These are phyloP conservation scores for Keiferia lycopersicella DNA, from an alignment of 2,888 invertebrate genomes.

Conservation along the genomic window DNA sequence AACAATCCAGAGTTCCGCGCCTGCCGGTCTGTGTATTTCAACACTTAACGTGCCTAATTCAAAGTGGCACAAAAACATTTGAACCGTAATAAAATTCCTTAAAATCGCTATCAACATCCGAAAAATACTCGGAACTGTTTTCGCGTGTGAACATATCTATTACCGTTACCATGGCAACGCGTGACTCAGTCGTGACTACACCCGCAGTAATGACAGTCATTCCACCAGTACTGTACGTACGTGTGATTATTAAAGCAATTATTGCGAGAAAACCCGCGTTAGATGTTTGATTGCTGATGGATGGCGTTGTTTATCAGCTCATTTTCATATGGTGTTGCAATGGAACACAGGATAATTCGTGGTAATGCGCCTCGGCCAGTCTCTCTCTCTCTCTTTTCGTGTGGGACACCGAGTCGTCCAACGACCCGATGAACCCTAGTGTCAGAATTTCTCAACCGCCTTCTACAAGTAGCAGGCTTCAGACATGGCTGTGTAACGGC, in stretches of 20 bases:
- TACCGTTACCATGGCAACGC: conserved; percentile 39
- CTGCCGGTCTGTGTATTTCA: too few species aligned
- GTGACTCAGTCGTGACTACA: conserved; percentile 32
- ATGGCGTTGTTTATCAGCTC: conserved; percentile 47
- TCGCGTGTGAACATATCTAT: conserved; percentile 41
- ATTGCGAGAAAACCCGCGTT: conserved; percentile 38
- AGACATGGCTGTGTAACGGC: too few species aligned
- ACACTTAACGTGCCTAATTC: too few species aligned
- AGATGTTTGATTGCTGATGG: conserved; percentile 39
- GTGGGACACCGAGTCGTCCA: too few species aligned
- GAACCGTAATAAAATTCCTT: background rate
- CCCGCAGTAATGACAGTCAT: conserved; percentile 38
- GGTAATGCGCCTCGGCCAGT: background rate
- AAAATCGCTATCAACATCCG: conserved; percentile 8
- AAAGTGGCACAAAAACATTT: background rate
- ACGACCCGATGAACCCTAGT: too few species aligned
- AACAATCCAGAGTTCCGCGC: too few species aligned
- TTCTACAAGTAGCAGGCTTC: too few species aligned
- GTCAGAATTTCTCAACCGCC: too few species aligned
- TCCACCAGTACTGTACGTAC: conserved; percentile 34
- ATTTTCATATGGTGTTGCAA: conserved; percentile 35
- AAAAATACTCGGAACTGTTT: conserved; percentile 26
- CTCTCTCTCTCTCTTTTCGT: too few species aligned
- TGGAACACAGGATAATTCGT: conserved; percentile 25
- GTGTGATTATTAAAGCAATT: conserved; percentile 55